A percentile compares a stretch with the other conserved stretches of the same genome.
Conservation (phyloP, 2,113 vertebrate genomes). For the Xiphorhynchus elegans region DNA sequence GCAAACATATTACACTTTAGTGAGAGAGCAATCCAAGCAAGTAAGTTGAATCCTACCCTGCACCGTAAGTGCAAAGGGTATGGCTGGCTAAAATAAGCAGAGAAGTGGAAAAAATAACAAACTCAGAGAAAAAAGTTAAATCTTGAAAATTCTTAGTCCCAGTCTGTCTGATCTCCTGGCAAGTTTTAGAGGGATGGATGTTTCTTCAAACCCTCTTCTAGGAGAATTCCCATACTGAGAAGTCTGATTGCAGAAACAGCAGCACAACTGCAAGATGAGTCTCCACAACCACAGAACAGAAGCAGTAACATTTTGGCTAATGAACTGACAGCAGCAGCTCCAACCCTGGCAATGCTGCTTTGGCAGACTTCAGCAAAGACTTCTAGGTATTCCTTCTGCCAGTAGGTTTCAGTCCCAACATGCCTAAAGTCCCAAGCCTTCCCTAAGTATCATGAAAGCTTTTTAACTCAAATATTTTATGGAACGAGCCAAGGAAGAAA, state of each 20-base stretch:
- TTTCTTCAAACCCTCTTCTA: background rate
- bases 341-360: background rate
- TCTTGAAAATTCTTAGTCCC: background rate
- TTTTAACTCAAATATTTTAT: background rate
- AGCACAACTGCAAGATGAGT: accelerated
- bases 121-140: accelerated
- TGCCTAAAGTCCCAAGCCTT: background rate
- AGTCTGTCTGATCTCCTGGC: background rate
- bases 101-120: background rate
- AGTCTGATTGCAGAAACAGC: background rate
- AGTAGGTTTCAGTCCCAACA: background rate
- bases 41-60: background rate
- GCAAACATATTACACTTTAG: background rate
- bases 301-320: background rate
- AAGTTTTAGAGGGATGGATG: background rate
- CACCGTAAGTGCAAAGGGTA: background rate
- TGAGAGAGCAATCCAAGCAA: background rate
- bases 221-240: background rate
- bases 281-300: background rate
- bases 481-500: background rate
- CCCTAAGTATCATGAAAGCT: background rate
- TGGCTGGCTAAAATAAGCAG: background rate
- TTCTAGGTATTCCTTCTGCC: accelerated
- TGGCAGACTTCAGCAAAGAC: background rate
- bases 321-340: background rate